These are phyloP conservation scores for Volucella inanis DNA, from an alignment of 2,888 invertebrate species.

Conservation along the genomic window DNA sequence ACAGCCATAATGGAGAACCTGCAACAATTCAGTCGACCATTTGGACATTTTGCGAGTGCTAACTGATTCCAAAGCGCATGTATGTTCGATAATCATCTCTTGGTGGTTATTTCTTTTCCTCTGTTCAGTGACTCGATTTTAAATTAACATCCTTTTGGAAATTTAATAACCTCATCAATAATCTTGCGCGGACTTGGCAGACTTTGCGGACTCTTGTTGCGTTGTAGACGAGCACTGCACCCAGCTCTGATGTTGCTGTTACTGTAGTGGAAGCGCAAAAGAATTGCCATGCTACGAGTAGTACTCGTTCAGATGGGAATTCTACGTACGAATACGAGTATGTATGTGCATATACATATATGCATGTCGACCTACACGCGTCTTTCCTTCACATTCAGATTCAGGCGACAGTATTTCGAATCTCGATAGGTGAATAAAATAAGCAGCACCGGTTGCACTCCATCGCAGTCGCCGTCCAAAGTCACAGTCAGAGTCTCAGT, in stretches of 20 bases:
- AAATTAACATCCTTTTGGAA: slow-evolving; percentile 77
- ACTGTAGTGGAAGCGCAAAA: slow-evolving; percentile 16
- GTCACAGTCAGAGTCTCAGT: slow-evolving; percentile 19
- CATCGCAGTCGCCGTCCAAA: slow-evolving; percentile 14
- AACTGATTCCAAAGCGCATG: slow-evolving; percentile 74
- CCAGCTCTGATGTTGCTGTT: slow-evolving; percentile 51
- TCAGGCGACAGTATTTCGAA: slow-evolving; percentile 68
- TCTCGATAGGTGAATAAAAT: slow-evolving; percentile 48
- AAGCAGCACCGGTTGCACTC: slow-evolving; percentile 29
- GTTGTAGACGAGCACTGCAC: slow-evolving; percentile 39
- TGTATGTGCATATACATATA: too few relatives aligned
- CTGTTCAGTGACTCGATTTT: slow-evolving; percentile 75
- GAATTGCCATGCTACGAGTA: slow-evolving; percentile 13
- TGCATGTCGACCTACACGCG: slow-evolving; percentile 65
- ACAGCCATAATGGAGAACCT: slow-evolving; percentile 20
- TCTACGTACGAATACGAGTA: too few relatives aligned
- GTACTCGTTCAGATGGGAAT: slow-evolving; percentile 14
- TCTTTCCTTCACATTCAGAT: slow-evolving; percentile 69
- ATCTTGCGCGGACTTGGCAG: slow-evolving; percentile 51
- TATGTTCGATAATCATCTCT: slow-evolving; percentile 76
- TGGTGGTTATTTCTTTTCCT: slow-evolving; percentile 75
- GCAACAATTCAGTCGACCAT: slow-evolving; percentile 54
- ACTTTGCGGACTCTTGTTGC: slow-evolving; percentile 43
- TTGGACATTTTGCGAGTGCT: slow-evolving; percentile 64
- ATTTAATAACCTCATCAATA: slow-evolving; percentile 77